Conservation (phyloP, 2,113 vertebrate species). For the Istiophorus platypterus region DNA sequence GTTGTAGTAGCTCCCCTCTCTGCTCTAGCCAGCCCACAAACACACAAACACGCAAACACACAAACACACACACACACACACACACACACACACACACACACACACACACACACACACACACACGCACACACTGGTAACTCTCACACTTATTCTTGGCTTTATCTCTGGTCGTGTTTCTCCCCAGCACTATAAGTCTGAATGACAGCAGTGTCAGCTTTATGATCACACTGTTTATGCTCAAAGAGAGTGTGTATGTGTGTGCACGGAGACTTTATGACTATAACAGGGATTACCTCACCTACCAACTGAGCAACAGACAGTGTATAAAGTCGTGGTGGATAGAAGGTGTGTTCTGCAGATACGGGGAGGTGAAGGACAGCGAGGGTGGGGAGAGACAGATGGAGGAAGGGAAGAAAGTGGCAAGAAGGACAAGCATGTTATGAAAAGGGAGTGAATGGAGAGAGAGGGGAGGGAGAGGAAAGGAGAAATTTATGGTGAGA, state of each 20-base stretch:
- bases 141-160: slow-evolving; percentile 22
- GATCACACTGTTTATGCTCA: slow-evolving; percentile 52
- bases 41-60: slow-evolving; percentile 18
- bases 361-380: slow-evolving; percentile 40
- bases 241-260: neutral
- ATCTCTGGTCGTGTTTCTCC: slow-evolving; percentile 53
- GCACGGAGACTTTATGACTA: slow-evolving; percentile 12
- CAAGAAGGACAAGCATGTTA: slow-evolving; percentile 3
- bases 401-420: slow-evolving; percentile 7
- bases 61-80: slow-evolving; percentile 25
- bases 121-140: neutral
- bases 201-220: slow-evolving; percentile 61
- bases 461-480: slow-evolving; percentile 5
- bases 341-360: slow-evolving; percentile 32
- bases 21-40: slow-evolving; percentile 11
- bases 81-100: neutral
- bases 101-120: slow-evolving; percentile 12
- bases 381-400: slow-evolving; percentile 14
- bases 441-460: neutral
- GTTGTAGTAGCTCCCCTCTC: slow-evolving; percentile 45
- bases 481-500: slow-evolving; percentile 26
- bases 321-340: neutral
- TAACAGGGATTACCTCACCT: slow-evolving; percentile 43
- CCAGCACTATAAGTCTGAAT: slow-evolving; percentile 59
- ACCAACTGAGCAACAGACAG: slow-evolving; percentile 1